Evolutionary conservation across 2,888 invertebrate species (phyloP).

Genomic region (Hylaea fasciaria): DNA sequence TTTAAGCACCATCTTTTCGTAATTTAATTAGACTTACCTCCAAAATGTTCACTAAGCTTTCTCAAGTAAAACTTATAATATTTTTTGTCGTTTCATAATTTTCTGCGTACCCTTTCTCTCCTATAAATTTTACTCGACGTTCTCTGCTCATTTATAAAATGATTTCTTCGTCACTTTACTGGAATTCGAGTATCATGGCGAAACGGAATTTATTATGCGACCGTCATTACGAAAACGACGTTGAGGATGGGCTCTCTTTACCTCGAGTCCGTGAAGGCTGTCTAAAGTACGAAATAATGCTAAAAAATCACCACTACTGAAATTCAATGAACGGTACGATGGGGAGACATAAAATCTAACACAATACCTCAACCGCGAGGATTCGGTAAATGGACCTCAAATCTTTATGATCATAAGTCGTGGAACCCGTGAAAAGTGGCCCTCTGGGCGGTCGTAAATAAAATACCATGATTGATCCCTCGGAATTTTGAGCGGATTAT

Average conservation of each 20-base stretch:
- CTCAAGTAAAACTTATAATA: too few species aligned
- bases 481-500: conserved; percentile 59
- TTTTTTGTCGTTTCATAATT: too few species aligned
- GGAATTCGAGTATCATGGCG: conserved; percentile 5
- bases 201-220: conserved; percentile 27
- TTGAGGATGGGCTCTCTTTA: conserved; percentile 32
- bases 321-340: conserved; percentile 44
- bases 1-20: too few species aligned
- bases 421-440: conserved; percentile 48
- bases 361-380: conserved; percentile 44
- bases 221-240: conserved; percentile 37
- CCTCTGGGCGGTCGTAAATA: conserved; percentile 55
- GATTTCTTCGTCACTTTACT: background rate
- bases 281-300: conserved; percentile 35
- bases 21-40: too few species aligned
- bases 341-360: conserved; percentile 51
- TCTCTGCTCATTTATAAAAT: background rate
- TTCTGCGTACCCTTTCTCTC: too few species aligned
- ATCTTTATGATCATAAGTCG: conserved; percentile 52
- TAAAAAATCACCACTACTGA: conserved; percentile 44
- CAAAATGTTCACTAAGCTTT: too few species aligned
- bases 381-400: conserved; percentile 49
- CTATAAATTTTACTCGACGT: too few species aligned
- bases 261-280: conserved; percentile 39
- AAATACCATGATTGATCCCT: conserved; percentile 57